Evolutionary conservation across 2,113 vertebrate species (phyloP).

Genomic region (Brachypodius melanocephalos): DNA sequence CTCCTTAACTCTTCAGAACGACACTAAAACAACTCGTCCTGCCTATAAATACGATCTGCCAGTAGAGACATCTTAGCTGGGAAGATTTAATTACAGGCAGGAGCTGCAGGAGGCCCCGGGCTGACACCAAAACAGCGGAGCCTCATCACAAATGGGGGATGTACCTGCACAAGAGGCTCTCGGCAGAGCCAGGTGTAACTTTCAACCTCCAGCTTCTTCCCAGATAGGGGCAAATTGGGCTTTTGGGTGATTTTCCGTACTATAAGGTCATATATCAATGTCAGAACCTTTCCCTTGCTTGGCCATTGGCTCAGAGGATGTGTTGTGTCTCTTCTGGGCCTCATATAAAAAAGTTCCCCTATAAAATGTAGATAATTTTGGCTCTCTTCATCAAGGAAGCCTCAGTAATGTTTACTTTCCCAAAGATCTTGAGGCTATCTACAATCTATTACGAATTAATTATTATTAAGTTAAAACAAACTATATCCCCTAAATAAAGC

Average conservation of each 20-base stretch:
- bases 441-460: slow-evolving; percentile 4
- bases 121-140: background rate
- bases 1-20: background rate
- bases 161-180: background rate
- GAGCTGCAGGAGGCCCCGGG: background rate
- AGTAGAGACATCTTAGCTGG: background rate
- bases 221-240: background rate
- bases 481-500: background rate
- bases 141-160: background rate
- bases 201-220: background rate
- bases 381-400: background rate
- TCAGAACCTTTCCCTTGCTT: background rate
- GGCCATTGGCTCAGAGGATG: accelerated
- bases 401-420: background rate
- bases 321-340: background rate
- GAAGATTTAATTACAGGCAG: slow-evolving; percentile 20
- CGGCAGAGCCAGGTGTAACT: background rate
- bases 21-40: background rate
- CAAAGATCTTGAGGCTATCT: background rate
- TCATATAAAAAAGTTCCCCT: background rate
- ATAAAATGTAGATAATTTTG: background rate
- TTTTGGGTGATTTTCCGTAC: background rate
- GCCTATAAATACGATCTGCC: slow-evolving; percentile 18
- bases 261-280: accelerated
- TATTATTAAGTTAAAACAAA: slow-evolving; percentile 1